A percentile compares a stretch with the other conserved stretches of the same genome.
Evolutionary conservation across 2,797 vertebrate species (phyloP).

Genomic region (Astyanax mexicanus): DNA sequence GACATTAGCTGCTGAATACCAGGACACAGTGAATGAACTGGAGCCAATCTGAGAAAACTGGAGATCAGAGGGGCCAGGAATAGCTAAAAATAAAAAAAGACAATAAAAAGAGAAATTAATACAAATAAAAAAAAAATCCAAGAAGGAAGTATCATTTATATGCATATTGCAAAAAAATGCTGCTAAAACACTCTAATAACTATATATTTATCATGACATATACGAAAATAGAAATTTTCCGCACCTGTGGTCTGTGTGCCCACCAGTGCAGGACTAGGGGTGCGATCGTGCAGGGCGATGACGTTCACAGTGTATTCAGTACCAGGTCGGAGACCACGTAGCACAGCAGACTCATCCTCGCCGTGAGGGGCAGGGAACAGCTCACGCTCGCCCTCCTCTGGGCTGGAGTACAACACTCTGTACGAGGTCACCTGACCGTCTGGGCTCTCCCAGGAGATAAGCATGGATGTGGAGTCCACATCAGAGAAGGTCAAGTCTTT

Average conservation of each 20-base stretch:
- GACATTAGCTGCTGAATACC: slow-evolving; percentile 84
- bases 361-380: slow-evolving; percentile 87
- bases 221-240: background rate
- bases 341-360: slow-evolving; percentile 88
- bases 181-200: no score
- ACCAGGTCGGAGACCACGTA: slow-evolving; percentile 91
- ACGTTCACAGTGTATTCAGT: slow-evolving; percentile 98
- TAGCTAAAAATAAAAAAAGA: slow-evolving; percentile 75
- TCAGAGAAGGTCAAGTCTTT: slow-evolving; percentile 95
- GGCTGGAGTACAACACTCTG: slow-evolving; percentile 89
- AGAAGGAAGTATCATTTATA: background rate
- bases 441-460: slow-evolving; percentile 95
- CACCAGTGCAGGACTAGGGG: slow-evolving; percentile 90
- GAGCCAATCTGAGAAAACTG: slow-evolving; percentile 83
- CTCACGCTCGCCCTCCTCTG: slow-evolving; percentile 94
- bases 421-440: slow-evolving; percentile 94
- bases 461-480: slow-evolving; percentile 92
- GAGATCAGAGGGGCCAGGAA: slow-evolving; percentile 85
- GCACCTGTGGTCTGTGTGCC: slow-evolving; percentile 94
- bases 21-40: slow-evolving; percentile 79
- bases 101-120: background rate
- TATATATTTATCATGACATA: background rate
- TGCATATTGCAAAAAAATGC: background rate
- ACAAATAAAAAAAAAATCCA: background rate
- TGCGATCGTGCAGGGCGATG: slow-evolving; percentile 91